Base-by-base conservation (phyloP, 2,797 vertebrate genomes). In the Cyclura pinguis region DNA sequence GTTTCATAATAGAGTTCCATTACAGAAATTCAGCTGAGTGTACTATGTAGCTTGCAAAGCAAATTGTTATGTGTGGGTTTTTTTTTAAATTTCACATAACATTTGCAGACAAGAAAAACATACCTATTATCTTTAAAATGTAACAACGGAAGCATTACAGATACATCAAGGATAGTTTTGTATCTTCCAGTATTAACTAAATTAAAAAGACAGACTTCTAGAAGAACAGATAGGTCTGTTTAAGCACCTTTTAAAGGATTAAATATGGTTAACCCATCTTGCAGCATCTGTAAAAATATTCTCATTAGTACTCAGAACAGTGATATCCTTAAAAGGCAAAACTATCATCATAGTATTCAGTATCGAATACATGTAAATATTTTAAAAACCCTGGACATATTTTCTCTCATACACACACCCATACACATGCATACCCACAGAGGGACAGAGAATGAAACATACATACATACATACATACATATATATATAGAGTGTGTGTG, bases 181-280 rank as follows among this genome's bases (percentile, higher is more conserved):
- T n/a, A 42, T 20, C 24, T 55, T 8, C 32, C 62, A 13, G 32
- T 47, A 67, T 42, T 22, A 78, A 67, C 12, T 42, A 67, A 6
- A 52, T 18, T 52, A 76, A 32, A 12, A 57, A 73, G 52, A 73
- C 38, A 59, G 29, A 8, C 2, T 42, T 35, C 32, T 50, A 72
- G 84, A 85, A 50, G 47, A 50, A 59, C 6, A 74, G 67, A 62
- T 42, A 59, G 32, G 57, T 9, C 47, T 69, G 62, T 8, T 90
- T 86, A 73, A 90, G 67, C 29, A 22, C 73, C 55, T 86, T n/a
- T 72, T 10, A 47, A 87, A 80, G 29, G 77, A 87, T 87, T 81
- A 52, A 29, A 38, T 13, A 59, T 74, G 77, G 29, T 32, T 80
- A 38, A 62, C 32, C 59, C 7, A 81, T 88, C 57, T 42, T 82